These are phyloP conservation scores for Drymodes brunneopygia DNA, from an alignment of 2,113 vertebrate species.

Conservation along the genomic window DNA sequence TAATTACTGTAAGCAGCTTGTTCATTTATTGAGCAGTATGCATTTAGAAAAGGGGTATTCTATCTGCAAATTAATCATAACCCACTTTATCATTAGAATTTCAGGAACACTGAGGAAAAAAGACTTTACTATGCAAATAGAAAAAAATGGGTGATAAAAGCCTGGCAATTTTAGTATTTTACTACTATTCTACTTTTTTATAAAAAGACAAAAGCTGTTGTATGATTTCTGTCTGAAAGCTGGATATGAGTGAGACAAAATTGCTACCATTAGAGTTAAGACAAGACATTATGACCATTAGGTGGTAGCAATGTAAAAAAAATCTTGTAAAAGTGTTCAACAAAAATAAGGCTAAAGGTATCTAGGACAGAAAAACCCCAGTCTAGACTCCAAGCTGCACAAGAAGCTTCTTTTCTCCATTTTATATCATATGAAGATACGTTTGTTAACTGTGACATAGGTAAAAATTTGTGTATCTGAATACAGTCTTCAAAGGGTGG, in stretches of 20 bases:
- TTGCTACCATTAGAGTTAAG: slow-evolving; percentile 51
- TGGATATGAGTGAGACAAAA: slow-evolving; percentile 45
- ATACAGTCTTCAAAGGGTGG: not conserved
- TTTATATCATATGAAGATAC: not conserved
- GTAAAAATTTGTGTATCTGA: not conserved
- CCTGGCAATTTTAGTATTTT: slow-evolving; percentile 48
- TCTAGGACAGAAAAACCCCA: not conserved
- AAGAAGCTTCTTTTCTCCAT: not conserved
- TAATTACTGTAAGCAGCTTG: slow-evolving; percentile 68
- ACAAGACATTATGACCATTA: slow-evolving; percentile 46
- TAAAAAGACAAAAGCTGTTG: slow-evolving; percentile 45
- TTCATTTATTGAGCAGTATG: slow-evolving; percentile 36
- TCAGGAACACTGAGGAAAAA: not conserved
- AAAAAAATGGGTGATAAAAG: slow-evolving; percentile 36
- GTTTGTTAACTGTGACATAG: not conserved
- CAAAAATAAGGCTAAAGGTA: not conserved
- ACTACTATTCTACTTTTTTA: slow-evolving; percentile 37
- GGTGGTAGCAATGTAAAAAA: not conserved
- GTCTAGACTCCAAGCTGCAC: not conserved
- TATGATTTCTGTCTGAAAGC: slow-evolving; percentile 43
- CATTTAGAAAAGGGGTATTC: slow-evolving; percentile 47
- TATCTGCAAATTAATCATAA: slow-evolving; percentile 57
- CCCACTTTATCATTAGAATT: slow-evolving; percentile 29
- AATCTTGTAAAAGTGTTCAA: not conserved
- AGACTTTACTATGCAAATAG: not conserved